These are phyloP conservation scores for Sebastes trivittatus DNA, from an alignment of 2,797 vertebrate species.

Conservation along the genomic window DNA sequence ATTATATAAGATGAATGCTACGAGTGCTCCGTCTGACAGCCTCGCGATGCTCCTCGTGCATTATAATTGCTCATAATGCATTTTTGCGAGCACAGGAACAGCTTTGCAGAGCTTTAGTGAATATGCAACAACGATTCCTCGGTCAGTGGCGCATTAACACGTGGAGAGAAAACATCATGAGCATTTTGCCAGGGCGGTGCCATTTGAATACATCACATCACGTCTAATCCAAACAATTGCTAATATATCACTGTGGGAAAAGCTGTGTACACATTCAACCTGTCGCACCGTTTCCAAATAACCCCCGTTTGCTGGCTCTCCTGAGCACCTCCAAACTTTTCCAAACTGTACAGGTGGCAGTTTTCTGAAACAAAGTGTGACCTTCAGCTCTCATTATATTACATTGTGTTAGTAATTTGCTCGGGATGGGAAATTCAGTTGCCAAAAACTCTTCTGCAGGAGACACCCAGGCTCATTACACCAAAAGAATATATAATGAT, in stretches of 20 bases:
- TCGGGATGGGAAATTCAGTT: slow-evolving; percentile 25
- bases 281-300: slow-evolving; percentile 45
- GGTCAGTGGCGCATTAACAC: slow-evolving; percentile 58
- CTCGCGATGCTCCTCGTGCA: slow-evolving; percentile 33
- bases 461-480: slow-evolving; percentile 32
- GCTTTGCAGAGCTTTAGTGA: slow-evolving; percentile 40
- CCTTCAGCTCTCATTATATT: slow-evolving; percentile 56
- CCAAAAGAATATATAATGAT: slow-evolving; percentile 43
- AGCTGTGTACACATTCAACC: slow-evolving; percentile 52
- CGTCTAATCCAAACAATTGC: slow-evolving; percentile 55
- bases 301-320: slow-evolving; percentile 7
- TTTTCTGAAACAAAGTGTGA: slow-evolving; percentile 41
- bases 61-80: slow-evolving; percentile 55
- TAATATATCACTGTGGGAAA: slow-evolving; percentile 34
- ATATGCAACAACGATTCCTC: slow-evolving; percentile 45
- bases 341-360: slow-evolving; percentile 24
- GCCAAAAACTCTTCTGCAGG: slow-evolving; percentile 31
- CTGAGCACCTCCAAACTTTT: slow-evolving; percentile 26
- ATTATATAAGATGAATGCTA: slow-evolving; percentile 42
- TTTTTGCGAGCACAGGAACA: slow-evolving; percentile 26
- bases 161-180: slow-evolving; percentile 67
- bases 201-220: slow-evolving; percentile 54
- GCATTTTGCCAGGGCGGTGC: slow-evolving; percentile 19
- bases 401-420: slow-evolving; percentile 12
- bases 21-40: slow-evolving; percentile 18